Evolutionary conservation across 92 coral and sea anemone species (phyloP), one percentile per base, ranked within the genome.

Genomic region (Porites lobata): DNA sequence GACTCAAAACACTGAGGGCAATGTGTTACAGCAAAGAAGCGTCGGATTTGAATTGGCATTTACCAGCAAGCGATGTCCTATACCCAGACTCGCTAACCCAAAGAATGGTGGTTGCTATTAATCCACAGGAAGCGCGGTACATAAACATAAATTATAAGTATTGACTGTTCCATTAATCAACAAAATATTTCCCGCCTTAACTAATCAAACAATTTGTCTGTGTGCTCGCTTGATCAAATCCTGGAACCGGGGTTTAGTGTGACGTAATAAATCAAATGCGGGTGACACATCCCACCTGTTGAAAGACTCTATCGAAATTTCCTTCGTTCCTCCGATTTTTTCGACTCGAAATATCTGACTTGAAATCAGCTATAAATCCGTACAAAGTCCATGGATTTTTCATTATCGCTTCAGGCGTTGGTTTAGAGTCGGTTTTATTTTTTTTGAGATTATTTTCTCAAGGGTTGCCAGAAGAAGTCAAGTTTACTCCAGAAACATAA

Each of bases 231-330:
- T 63, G 72, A 61, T 64, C 69, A 51, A 61, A 59, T 70, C 22
- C 50, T 20, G 72, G 54, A 22, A 20, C 76, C 53, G 50, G 38
- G 26, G 54, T 58, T 32, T 38, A 38, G 47, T 38, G 21, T 84
- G 80, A 84, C 81, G 65, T 75, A 80, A 84, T 21, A 84, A 73
- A 84, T 84, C 87, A 73, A 84, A 80, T 43, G 50, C 87, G 24
- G 87, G 87, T 84, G 52, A 50, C 71, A 59, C 77, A 54, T 22
- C 38, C 72, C 87, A 84, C 87, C 87, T 84, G 87, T 74, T 62
- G 50, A 19, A 84, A 22, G 72, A 43, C 61, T 9, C 87, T 61
- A 73, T 58, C 43, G 87, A 73, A 84, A 24, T 73, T 59, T 17
- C 43, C 87, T 63, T 50, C 87, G 75, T 84, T 73, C 80, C 80